Percentiles rank a stretch among this genome's conserved stretches.
phyloP scores from a whole-genome alignment of 2,888 invertebrate species.

The Eupithecia dodoneata region DNA sequence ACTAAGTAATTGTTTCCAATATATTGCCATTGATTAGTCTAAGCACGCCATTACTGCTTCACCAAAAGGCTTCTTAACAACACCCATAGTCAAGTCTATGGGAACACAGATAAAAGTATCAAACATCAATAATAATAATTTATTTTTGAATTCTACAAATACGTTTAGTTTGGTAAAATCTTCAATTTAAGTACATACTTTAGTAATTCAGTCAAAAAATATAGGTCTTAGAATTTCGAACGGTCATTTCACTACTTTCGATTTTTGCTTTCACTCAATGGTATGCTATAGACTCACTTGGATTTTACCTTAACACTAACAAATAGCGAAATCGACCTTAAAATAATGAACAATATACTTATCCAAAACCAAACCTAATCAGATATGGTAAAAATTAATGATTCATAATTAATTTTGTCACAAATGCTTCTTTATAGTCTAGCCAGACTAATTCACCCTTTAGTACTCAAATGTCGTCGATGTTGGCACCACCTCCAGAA shows the following conservation, averaged over 20 bases:
- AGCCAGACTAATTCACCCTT: constrained; percentile 63
- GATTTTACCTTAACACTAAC: constrained; percentile 39
- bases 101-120: constrained; percentile 41
- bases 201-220: constrained; percentile 46
- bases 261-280: constrained; percentile 16
- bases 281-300: constrained; percentile 33
- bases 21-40: constrained; percentile 53
- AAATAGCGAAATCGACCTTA: constrained; percentile 48
- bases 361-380: constrained; percentile 50
- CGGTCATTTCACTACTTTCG: constrained; percentile 36
- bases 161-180: constrained; percentile 51
- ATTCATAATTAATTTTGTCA: constrained; percentile 52
- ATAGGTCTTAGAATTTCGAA: constrained; percentile 39
- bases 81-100: constrained; percentile 34
- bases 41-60: constrained; percentile 34
- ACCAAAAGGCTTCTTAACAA: constrained; percentile 38
- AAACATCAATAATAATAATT: constrained; percentile 40
- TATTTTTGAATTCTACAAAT: constrained; percentile 52
- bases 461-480: constrained; percentile 88
- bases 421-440: constrained; percentile 75
- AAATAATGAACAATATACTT: constrained; percentile 51
- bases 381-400: constrained; percentile 54
- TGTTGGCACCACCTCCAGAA: constrained; percentile 95
- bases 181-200: constrained; percentile 49
- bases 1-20: constrained; percentile 56